phyloP scores from a whole-genome alignment of 2,888 invertebrate genomes.

The Adineta ricciae region DNA sequence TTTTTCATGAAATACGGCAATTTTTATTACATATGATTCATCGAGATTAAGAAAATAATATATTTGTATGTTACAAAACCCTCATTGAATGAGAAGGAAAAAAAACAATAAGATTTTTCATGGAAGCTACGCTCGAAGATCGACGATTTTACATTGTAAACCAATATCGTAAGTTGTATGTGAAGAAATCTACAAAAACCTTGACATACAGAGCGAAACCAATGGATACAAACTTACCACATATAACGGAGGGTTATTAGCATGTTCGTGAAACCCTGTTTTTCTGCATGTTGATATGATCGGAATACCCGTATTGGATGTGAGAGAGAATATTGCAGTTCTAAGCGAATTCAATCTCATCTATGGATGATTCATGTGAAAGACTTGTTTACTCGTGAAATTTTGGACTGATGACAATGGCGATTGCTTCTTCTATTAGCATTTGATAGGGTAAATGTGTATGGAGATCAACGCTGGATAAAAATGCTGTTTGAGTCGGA shows the following conservation, averaged over 20 bases:
- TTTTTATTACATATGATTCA: no score
- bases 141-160: not conserved
- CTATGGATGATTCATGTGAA: not conserved
- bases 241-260: slow-evolving; percentile 25
- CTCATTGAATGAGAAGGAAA: no score
- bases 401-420: slow-evolving; percentile 87
- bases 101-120: no score
- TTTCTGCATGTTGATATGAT: slow-evolving; percentile 24
- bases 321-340: slow-evolving; percentile 25
- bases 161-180: not conserved
- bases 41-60: no score
- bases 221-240: not conserved
- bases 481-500: slow-evolving; percentile 88
- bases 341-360: not conserved
- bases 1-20: no score
- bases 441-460: slow-evolving; percentile 91
- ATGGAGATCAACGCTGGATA: slow-evolving; percentile 90
- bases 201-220: no score
- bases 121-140: not conserved
- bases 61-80: no score
- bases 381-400: slow-evolving; percentile 65
- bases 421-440: slow-evolving; percentile 91
- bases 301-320: slow-evolving; percentile 14
- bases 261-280: slow-evolving; percentile 32
- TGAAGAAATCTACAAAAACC: not conserved